Evolutionary conservation across 2,888 invertebrate genomes (phyloP).

Genomic region (Eupithecia vulgata): DNA sequence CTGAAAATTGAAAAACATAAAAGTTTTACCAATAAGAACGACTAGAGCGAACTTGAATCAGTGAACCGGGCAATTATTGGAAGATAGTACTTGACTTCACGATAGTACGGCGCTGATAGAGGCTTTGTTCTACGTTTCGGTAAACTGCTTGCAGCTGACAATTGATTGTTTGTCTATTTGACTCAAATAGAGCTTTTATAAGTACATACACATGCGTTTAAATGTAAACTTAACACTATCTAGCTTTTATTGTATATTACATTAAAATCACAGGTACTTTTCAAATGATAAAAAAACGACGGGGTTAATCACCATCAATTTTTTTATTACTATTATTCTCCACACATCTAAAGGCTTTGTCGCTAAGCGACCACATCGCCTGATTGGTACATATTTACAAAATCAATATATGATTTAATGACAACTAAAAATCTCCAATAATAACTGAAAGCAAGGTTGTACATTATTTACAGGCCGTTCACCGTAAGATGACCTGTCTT

Average conservation of each 20-base stretch:
- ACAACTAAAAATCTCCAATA: no score
- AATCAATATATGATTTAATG: no score
- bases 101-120: slow-evolving; percentile 8
- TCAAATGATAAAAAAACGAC: no score
- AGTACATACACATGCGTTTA: not conserved
- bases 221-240: not conserved
- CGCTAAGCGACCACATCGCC: no score
- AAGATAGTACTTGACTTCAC: slow-evolving; percentile 13
- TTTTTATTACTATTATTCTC: no score
- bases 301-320: no score
- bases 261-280: not conserved
- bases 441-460: no score
- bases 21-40: not conserved
- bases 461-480: no score
- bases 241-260: not conserved
- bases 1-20: not conserved
- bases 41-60: slow-evolving; percentile 4
- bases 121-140: not conserved
- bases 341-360: no score
- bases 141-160: not conserved
- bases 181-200: not conserved
- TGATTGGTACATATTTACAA: no score
- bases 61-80: slow-evolving; percentile 18
- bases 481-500: no score
- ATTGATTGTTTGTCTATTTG: not conserved